A percentile compares a stretch with the other conserved stretches of the same genome.
These are phyloP conservation scores for Halictus ligatus DNA, from an alignment of 2,888 invertebrate genomes.

Conservation along the genomic window DNA sequence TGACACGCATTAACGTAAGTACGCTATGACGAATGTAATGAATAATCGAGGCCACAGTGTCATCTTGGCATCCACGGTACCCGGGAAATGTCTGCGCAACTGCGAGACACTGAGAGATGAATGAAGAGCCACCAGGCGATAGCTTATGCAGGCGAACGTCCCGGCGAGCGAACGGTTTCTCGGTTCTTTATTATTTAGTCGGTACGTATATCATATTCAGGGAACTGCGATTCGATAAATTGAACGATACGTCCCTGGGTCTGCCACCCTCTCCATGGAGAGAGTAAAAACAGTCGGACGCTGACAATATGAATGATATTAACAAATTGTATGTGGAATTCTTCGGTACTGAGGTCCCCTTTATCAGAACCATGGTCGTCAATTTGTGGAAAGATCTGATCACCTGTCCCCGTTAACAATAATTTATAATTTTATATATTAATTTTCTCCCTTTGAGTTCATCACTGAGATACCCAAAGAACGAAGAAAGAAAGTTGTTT, in stretches of 20 bases:
- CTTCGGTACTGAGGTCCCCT: neutral
- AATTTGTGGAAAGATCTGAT: neutral
- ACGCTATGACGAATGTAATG: slow-evolving; percentile 43
- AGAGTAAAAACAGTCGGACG: neutral
- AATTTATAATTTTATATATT: neutral
- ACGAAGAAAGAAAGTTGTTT: too few relatives aligned
- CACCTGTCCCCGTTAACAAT: neutral
- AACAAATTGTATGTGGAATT: neutral
- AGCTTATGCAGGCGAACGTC: neutral
- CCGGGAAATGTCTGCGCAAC: neutral
- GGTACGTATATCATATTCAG: neutral
- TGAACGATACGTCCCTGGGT: neutral
- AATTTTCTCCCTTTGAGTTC: too few relatives aligned
- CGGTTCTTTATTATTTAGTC: neutral
- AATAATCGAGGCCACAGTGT: slow-evolving; percentile 46
- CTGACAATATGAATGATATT: neutral
- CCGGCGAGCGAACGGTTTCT: neutral
- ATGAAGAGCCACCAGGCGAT: neutral
- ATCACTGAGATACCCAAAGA: too few relatives aligned
- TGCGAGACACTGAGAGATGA: neutral
- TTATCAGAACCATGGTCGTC: neutral
- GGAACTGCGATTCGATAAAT: neutral
- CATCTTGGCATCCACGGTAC: slow-evolving; percentile 18
- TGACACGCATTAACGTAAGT: slow-evolving; percentile 46
- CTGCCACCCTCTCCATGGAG: neutral